A percentile compares a stretch with the other conserved stretches of the same genome.
These are phyloP conservation scores for Chydorus sphaericus DNA, from an alignment of 2,888 invertebrate species.

Conservation along the genomic window DNA sequence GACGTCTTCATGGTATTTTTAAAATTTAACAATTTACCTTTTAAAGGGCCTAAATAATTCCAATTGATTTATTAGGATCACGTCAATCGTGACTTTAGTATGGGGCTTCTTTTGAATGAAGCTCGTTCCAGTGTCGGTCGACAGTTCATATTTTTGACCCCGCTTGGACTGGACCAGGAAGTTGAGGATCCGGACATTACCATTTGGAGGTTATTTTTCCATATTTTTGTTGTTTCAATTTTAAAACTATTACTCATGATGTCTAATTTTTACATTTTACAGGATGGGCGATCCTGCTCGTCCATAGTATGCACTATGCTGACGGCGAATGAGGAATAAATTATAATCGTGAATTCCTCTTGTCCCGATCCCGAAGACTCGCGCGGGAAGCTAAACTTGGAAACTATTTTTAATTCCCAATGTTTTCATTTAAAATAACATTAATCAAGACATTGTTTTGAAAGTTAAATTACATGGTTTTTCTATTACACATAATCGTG, in stretches of 20 bases:
- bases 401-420: too few relatives aligned
- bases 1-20: slow-evolving; percentile 80
- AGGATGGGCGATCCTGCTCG: not conserved
- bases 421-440: too few relatives aligned
- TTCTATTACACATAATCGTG: too few relatives aligned
- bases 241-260: too few relatives aligned
- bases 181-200: slow-evolving; percentile 37
- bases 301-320: not conserved
- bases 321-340: too few relatives aligned
- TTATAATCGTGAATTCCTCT: too few relatives aligned
- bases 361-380: too few relatives aligned
- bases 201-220: slow-evolving; percentile 41
- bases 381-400: too few relatives aligned
- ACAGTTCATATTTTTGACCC: slow-evolving; percentile 84
- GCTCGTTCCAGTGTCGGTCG: slow-evolving; percentile 47
- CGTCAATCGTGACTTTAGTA: slow-evolving; percentile 61
- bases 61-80: slow-evolving; percentile 56
- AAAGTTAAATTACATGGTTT: too few relatives aligned
- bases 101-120: slow-evolving; percentile 60
- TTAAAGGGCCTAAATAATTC: not conserved
- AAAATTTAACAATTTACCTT: not conserved
- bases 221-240: not conserved
- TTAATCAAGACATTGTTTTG: too few relatives aligned
- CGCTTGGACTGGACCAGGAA: slow-evolving; percentile 47
- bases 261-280: too few relatives aligned